Evolutionary conservation across 2,888 invertebrate genomes (phyloP).

Genomic region (Timema podura): DNA sequence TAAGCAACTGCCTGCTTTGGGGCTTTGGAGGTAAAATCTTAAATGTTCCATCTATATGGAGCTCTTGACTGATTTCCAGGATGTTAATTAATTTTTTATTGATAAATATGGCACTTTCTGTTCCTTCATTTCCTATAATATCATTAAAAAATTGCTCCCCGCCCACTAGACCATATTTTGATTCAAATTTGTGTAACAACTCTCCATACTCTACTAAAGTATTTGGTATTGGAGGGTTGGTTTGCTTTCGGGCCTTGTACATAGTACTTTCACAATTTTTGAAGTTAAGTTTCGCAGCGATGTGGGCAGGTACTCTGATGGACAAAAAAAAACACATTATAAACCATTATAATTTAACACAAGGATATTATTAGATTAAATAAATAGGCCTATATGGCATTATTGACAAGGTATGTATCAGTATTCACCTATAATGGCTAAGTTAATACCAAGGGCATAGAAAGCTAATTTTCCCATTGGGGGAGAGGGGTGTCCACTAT

Average conservation of each 20-base stretch:
- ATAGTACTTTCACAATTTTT: not conserved
- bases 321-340: not conserved
- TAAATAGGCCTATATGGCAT: too few relatives aligned
- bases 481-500: too few relatives aligned
- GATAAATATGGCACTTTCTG: not conserved
- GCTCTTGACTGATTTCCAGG: not conserved
- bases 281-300: not conserved
- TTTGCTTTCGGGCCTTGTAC: not conserved
- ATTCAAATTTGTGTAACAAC: not conserved
- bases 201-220: not conserved
- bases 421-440: too few relatives aligned
- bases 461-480: too few relatives aligned
- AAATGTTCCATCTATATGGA: not conserved
- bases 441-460: too few relatives aligned
- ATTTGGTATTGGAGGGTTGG: not conserved
- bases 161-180: not conserved
- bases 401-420: too few relatives aligned
- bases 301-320: not conserved
- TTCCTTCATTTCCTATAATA: not conserved
- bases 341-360: not conserved
- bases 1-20: slow-evolving; percentile 6
- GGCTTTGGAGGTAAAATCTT: not conserved
- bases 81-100: not conserved
- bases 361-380: not conserved
- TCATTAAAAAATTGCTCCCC: not conserved